Evolutionary conservation across 2,888 invertebrate species (phyloP), one percentile per base, ranked within the genome.

Genomic region (Volucella zonaria): DNA sequence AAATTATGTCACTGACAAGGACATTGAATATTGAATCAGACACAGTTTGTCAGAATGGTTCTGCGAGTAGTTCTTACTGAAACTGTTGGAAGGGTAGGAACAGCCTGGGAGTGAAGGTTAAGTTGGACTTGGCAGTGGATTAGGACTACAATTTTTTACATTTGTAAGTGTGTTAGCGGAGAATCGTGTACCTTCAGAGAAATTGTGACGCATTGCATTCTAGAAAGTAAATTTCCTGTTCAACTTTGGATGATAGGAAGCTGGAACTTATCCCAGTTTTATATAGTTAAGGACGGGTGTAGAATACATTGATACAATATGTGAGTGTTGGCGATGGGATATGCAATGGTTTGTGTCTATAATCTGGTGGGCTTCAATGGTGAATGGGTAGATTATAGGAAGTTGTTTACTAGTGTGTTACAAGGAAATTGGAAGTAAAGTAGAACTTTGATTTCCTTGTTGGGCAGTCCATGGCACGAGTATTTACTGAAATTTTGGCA

Each of bases 1-100:
- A 64, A 74, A 64, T 73, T 74, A 74, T 74, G 74, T 54, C 64
- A 64, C 11, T 74, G 62, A 74, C 74, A 74, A 74, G 62, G 74
- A 47, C 74, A 74, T 62, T 74, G 62, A 74, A 74, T 56, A 74
- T 74, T 62, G 54, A 64, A 74, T 64, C 62, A 64, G 64, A 56
- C 74, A 74, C 54, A 56, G 74, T 64, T 74, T 64, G 49, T 43
- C 51, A 51, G 42, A 6, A 31, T 61, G 59, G 59, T 71, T 58
- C 56, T 8, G 2, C 18, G 18, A 23, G 18, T 23, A 31, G 6
- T 49, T 52, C 31, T 31, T 49, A 51, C 10, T 12, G 38, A n/a
- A 38, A 2, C n/a, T 31, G 15, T 14, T 38, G 9, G 15, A 51
- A 59, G 40, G 40, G 70, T 70, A 59, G 31, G 12, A 14, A 8